Percentiles rank a stretch among this genome's conserved stretches.
Evolutionary conservation across 2,113 vertebrate genomes (phyloP).

Genomic region (Telmatochromis bifrenatus): DNA sequence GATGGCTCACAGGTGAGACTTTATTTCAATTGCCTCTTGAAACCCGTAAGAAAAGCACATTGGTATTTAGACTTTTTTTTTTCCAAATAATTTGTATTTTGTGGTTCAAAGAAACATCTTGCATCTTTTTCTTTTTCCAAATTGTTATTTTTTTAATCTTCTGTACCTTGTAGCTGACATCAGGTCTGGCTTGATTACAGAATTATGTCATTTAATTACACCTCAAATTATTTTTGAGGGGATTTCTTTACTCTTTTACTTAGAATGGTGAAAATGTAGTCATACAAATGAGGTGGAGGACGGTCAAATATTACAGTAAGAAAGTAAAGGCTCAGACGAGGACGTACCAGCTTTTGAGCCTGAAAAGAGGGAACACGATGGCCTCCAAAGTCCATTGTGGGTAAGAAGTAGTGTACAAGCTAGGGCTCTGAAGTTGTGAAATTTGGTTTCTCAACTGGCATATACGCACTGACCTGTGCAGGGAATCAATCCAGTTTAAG

Average conservation of each 20-base stretch:
- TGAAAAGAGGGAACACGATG: neutral
- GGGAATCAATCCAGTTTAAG: neutral
- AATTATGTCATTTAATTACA: neutral
- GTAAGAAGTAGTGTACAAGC: neutral
- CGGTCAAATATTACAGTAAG: rapidly evolving
- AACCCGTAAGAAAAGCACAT: neutral
- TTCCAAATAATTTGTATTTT: neutral
- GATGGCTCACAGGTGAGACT: neutral
- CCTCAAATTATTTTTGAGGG: neutral
- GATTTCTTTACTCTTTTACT: neutral
- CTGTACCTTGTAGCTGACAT: neutral
- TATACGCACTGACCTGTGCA: neutral
- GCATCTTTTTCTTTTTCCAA: neutral
- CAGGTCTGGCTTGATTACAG: neutral
- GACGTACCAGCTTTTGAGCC: neutral
- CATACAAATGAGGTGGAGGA: neutral
- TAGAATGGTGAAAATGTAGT: neutral
- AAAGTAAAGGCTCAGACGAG: neutral
- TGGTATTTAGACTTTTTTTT: neutral
- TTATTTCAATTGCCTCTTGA: neutral
- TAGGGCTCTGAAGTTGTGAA: neutral
- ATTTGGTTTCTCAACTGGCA: neutral
- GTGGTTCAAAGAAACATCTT: neutral
- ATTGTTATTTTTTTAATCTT: neutral
- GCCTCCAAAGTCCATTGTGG: neutral